These are phyloP conservation scores for Drosophila ogumai DNA, from an alignment of 1,140 invertebrate species.

Conservation along the genomic window DNA sequence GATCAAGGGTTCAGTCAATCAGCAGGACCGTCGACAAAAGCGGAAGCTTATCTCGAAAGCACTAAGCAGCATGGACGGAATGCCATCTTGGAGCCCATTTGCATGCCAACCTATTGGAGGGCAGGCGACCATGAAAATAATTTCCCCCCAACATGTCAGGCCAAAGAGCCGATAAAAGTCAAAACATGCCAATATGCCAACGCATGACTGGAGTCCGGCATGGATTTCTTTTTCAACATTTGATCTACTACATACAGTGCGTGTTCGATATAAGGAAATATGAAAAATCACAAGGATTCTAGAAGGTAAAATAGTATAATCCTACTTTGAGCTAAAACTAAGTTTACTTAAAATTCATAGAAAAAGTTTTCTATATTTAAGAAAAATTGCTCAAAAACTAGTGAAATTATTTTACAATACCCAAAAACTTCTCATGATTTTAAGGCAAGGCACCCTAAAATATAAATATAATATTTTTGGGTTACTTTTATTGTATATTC, in stretches of 20 bases:
- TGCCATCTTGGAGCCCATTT: conserved; percentile 45
- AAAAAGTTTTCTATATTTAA: too few relatives aligned
- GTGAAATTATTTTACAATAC: too few relatives aligned
- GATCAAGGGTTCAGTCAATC: conserved; percentile 68
- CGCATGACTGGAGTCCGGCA: conserved; percentile 7
- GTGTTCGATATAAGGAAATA: neutral
- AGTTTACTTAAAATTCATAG: too few relatives aligned
- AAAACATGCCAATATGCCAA: conserved; percentile 60
- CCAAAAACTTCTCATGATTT: too few relatives aligned
- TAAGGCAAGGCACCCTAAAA: too few relatives aligned
- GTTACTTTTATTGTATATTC: too few relatives aligned
- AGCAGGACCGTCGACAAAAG: conserved; percentile 62
- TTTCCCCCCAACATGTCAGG: conserved; percentile 51
- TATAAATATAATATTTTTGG: too few relatives aligned
- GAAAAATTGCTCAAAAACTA: too few relatives aligned
- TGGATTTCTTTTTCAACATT: conserved; percentile 15
- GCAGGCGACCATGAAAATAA: conserved; percentile 78
- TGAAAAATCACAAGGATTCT: too few relatives aligned
- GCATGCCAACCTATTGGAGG: conserved; percentile 60
- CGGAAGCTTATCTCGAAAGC: conserved; percentile 68
- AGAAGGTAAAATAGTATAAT: too few relatives aligned
- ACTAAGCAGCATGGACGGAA: conserved; percentile 13
- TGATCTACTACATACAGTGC: neutral
- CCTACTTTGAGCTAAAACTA: neutral
- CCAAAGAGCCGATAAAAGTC: conserved; percentile 69